phyloP scores from a whole-genome alignment of 2,888 invertebrate species.

The Timandra comae region DNA sequence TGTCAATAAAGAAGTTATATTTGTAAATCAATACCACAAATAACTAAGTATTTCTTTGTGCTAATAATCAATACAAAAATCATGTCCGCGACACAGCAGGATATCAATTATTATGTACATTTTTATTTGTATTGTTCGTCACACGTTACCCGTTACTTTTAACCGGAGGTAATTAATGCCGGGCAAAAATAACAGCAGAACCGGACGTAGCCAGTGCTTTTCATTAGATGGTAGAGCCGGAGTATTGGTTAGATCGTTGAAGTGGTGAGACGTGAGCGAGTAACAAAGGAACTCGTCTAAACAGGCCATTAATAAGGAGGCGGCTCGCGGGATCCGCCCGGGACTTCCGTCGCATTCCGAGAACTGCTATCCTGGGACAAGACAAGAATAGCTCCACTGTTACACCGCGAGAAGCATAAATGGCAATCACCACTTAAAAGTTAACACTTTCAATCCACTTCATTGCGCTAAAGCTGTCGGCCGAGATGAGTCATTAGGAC shows the following conservation, averaged over 20 bases:
- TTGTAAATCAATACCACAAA: too few relatives aligned
- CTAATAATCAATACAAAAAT: too few relatives aligned
- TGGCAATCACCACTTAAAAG: slow-evolving; percentile 39
- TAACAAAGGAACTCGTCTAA: slow-evolving; percentile 73
- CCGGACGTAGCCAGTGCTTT: slow-evolving; percentile 20
- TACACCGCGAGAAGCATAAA: slow-evolving; percentile 43
- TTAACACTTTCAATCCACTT: slow-evolving; percentile 18
- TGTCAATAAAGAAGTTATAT: slow-evolving; percentile 71
- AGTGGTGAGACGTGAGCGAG: slow-evolving; percentile 66
- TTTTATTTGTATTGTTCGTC: too few relatives aligned
- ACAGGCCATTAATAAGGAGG: slow-evolving; percentile 75
- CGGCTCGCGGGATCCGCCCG: slow-evolving; percentile 58
- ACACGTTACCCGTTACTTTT: slow-evolving; percentile 25
- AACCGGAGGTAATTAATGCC: slow-evolving; percentile 20
- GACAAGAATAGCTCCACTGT: slow-evolving; percentile 64
- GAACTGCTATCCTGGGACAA: slow-evolving; percentile 63
- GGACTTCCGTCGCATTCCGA: slow-evolving; percentile 70
- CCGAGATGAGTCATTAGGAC: slow-evolving; percentile 19
- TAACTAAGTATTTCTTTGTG: too few relatives aligned
- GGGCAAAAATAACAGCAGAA: slow-evolving; percentile 19
- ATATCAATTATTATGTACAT: too few relatives aligned
- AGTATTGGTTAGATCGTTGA: slow-evolving; percentile 26
- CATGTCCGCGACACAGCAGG: too few relatives aligned
- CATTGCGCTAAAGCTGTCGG: slow-evolving; percentile 13
- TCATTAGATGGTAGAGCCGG: slow-evolving; percentile 16